Conservation (phyloP, 2,113 vertebrate genomes). For the Charina bottae region DNA sequence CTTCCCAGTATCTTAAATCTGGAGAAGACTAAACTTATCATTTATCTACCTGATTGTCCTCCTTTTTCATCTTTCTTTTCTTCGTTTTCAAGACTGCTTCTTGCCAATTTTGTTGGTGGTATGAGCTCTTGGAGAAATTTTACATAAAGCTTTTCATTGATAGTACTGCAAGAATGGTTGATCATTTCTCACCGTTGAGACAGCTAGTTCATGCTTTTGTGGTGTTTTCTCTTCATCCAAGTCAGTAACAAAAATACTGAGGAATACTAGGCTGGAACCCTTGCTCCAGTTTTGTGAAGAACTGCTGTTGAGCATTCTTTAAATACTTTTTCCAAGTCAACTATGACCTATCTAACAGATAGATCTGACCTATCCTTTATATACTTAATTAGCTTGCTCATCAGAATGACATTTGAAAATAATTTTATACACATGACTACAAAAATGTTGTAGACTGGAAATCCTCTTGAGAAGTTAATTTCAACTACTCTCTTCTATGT, state of each 20-base stretch:
- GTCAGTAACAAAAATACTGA: background rate
- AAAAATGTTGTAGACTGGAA: background rate
- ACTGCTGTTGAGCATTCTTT: background rate
- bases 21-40: background rate
- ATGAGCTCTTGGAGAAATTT: background rate
- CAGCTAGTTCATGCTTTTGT: background rate
- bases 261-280: background rate
- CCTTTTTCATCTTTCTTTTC: background rate
- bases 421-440: background rate
- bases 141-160: background rate
- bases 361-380: background rate
- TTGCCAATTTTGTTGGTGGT: background rate
- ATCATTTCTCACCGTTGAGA: background rate
- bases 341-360: background rate
- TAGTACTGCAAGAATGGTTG: background rate
- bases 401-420: background rate
- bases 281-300: background rate
- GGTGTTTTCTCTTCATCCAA: background rate
- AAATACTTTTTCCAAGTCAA: background rate
- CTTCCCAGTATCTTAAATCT: background rate
- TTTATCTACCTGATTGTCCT: background rate
- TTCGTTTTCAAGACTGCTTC: background rate
- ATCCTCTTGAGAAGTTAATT: background rate
- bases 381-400: background rate
- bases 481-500: background rate